Evolutionary conservation across 1,140 invertebrate genomes (phyloP).

Genomic region (Zaprionus ghesquierei): DNA sequence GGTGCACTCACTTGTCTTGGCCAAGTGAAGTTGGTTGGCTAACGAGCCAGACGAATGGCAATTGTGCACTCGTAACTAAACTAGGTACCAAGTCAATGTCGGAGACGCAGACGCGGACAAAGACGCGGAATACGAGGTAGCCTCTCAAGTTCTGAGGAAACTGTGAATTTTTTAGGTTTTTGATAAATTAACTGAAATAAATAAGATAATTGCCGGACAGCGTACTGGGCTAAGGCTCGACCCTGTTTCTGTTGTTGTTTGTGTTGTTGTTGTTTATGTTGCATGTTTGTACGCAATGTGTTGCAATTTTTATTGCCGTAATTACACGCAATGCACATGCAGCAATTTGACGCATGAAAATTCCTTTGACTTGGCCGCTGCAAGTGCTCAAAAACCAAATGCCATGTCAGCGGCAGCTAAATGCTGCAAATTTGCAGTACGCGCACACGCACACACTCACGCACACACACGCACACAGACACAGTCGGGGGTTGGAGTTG

Average conservation of each 20-base stretch:
- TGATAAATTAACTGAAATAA: constrained; percentile 73
- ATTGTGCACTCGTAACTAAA: constrained; percentile 26
- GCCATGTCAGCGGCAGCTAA: constrained; percentile 64
- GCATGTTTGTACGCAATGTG: constrained; percentile 78
- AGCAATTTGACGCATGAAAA: constrained; percentile 80
- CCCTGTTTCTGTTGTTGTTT: neutral
- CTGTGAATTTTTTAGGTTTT: constrained; percentile 70
- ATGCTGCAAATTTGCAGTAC: constrained; percentile 63
- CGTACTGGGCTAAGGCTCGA: neutral
- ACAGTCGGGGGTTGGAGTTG: constrained; percentile 4
- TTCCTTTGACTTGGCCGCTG: constrained; percentile 49
- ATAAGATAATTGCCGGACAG: constrained; percentile 70
- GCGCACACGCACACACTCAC: neutral
- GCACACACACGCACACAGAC: constrained; percentile 4
- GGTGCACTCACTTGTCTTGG: constrained; percentile 38
- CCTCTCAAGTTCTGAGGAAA: constrained; percentile 35
- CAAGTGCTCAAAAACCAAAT: constrained; percentile 44
- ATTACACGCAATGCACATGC: constrained; percentile 77
- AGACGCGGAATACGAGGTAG: too few species aligned
- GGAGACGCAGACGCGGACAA: neutral
- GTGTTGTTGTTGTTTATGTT: constrained; percentile 38
- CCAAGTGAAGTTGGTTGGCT: constrained; percentile 49
- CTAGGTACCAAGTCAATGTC: neutral
- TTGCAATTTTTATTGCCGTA: constrained; percentile 78
- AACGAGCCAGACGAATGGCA: constrained; percentile 66